Conservation (phyloP, 2,888 invertebrate species). For the Tetragonisca angustula region DNA sequence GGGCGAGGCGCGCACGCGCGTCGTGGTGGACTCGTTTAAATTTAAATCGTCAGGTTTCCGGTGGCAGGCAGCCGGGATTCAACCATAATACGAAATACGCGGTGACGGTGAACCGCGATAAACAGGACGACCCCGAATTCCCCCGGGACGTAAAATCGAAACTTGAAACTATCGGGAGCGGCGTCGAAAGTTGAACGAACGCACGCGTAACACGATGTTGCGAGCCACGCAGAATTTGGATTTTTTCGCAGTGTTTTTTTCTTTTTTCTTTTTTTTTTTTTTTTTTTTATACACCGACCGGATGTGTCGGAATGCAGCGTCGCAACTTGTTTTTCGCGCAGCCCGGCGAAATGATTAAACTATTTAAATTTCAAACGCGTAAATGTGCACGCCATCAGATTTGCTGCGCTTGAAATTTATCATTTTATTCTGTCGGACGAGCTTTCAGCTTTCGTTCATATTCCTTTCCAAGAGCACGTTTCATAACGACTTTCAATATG, state of each 20-base stretch:
- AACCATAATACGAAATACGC: conserved; percentile 52
- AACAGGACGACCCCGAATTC: conserved; percentile 11
- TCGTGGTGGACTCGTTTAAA: conserved; percentile 40
- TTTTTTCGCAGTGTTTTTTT: not conserved
- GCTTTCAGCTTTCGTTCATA: too few relatives aligned
- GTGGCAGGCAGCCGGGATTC: conserved; percentile 22
- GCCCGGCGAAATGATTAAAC: too few relatives aligned
- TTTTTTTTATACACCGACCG: too few relatives aligned
- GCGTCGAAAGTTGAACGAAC: conserved; percentile 39
- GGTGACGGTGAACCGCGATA: conserved; percentile 51
- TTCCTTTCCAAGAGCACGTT: too few relatives aligned
- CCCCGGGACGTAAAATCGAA: conserved; percentile 47
- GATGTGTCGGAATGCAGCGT: too few relatives aligned
- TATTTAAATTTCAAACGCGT: too few relatives aligned
- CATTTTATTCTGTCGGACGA: too few relatives aligned
- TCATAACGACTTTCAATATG: too few relatives aligned
- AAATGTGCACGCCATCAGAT: too few relatives aligned
- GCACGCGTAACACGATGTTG: not conserved
- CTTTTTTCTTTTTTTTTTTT: not conserved
- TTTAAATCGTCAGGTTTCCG: conserved; percentile 56
- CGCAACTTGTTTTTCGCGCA: too few relatives aligned
- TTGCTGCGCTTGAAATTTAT: too few relatives aligned
- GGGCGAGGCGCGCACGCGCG: conserved; percentile 7
- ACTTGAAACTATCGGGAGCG: conserved; percentile 36
- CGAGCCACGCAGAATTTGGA: not conserved